These are phyloP conservation scores for Melanotaenia maccullochi DNA, from an alignment of 2,797 vertebrate genomes.

Conservation along the genomic window DNA sequence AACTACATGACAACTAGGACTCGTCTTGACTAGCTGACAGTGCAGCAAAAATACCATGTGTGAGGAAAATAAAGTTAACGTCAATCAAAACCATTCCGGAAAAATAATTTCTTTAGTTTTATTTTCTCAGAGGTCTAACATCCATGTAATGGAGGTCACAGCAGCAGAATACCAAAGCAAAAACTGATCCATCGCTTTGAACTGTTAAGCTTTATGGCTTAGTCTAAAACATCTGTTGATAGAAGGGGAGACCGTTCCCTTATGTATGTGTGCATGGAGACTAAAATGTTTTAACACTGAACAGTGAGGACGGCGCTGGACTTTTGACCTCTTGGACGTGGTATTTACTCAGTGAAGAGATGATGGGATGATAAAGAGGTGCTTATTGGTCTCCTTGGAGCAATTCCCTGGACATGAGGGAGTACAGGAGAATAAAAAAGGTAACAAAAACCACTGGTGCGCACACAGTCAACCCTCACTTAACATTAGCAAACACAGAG, in stretches of 20 bases:
- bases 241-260: neutral
- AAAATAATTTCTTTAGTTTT: neutral
- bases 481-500: slow-evolving; percentile 10
- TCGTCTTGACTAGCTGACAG: slow-evolving; percentile 41
- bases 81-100: slow-evolving; percentile 37
- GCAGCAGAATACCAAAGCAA: slow-evolving; percentile 22
- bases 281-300: slow-evolving; percentile 42
- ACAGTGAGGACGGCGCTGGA: slow-evolving; percentile 56
- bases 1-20: slow-evolving; percentile 35
- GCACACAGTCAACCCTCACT: slow-evolving; percentile 31
- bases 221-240: slow-evolving; percentile 26
- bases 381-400: slow-evolving; percentile 50
- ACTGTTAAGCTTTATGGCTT: slow-evolving; percentile 14
- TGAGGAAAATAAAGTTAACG: slow-evolving; percentile 54
- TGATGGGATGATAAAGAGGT: slow-evolving; percentile 69
- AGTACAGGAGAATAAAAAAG: slow-evolving; percentile 25
- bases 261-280: slow-evolving; percentile 20
- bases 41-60: slow-evolving; percentile 14
- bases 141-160: slow-evolving; percentile 32
- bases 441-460: slow-evolving; percentile 6
- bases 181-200: slow-evolving; percentile 21
- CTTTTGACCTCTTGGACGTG: slow-evolving; percentile 64
- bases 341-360: slow-evolving; percentile 64
- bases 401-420: slow-evolving; percentile 26
- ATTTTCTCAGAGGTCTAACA: slow-evolving; percentile 1